Percentiles rank a stretch among this genome's conserved stretches.
Conservation (phyloP, 2,113 vertebrate genomes). For the Pimephales promelas region DNA sequence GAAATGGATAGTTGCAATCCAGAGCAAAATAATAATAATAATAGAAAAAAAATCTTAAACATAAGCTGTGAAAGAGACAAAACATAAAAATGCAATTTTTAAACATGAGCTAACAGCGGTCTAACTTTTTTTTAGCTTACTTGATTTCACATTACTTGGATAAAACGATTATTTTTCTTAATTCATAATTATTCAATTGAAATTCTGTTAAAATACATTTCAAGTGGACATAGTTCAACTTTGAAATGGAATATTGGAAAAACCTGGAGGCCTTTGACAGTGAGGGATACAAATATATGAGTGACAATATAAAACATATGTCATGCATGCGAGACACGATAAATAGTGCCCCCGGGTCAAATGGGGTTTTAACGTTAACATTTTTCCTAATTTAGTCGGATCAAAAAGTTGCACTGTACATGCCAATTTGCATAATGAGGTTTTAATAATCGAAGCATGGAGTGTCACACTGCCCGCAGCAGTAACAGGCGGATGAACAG, state of each 20-base stretch:
- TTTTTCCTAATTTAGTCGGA: conserved; percentile 71
- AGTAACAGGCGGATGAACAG: conserved; percentile 44
- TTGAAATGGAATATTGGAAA: background rate
- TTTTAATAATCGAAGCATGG: conserved; percentile 73
- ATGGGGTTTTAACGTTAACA: conserved; percentile 67
- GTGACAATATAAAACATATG: conserved; percentile 69
- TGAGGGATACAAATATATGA: conserved; percentile 53
- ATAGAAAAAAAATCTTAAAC: background rate
- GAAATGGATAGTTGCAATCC: background rate
- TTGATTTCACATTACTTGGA: background rate
- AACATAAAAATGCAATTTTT: background rate
- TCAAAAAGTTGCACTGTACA: conserved; percentile 74
- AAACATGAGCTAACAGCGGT: background rate
- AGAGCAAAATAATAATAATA: background rate
- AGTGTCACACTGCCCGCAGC: conserved; percentile 52
- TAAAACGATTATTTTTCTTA: background rate
- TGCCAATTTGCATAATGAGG: conserved; percentile 77
- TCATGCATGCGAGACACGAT: conserved; percentile 46
- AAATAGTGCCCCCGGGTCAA: conserved; percentile 54
- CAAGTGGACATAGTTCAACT: background rate
- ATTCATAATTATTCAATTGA: background rate
- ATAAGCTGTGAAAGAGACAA: background rate
- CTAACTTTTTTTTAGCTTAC: background rate
- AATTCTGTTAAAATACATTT: background rate
- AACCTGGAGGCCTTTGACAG: conserved; percentile 54